Evolutionary conservation across 2,797 vertebrate species (phyloP).

Genomic region (Labeo calbasu): DNA sequence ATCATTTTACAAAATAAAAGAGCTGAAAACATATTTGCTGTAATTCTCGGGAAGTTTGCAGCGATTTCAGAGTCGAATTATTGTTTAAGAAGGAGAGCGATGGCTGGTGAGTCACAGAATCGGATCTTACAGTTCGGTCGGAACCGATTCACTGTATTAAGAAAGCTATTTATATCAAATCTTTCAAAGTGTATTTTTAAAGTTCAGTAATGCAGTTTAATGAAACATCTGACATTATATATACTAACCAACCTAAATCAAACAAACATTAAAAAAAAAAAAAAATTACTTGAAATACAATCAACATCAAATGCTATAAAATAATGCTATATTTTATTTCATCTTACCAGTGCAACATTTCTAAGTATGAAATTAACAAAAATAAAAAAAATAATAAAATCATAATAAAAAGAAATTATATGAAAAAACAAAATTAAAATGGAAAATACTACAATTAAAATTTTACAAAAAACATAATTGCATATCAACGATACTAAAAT

Average conservation of each 20-base stretch:
- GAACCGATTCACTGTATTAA: not conserved
- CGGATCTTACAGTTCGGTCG: not conserved
- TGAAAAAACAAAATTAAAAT: too few species aligned
- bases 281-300: not conserved
- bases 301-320: not conserved
- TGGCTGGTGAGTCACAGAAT: not conserved
- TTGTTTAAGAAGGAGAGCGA: not conserved
- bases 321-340: not conserved
- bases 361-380: not conserved
- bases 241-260: not conserved
- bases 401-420: not conserved
- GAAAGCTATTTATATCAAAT: not conserved
- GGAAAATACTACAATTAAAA: not conserved
- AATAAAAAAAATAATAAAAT: not conserved
- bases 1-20: not conserved
- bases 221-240: not conserved
- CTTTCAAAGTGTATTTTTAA: not conserved
- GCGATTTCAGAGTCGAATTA: not conserved
- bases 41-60: not conserved
- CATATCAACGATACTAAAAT: not conserved
- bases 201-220: not conserved
- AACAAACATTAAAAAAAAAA: too few species aligned
- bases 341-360: not conserved
- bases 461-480: not conserved
- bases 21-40: too few species aligned